Evolutionary conservation across 2,888 invertebrate genomes (phyloP).

Genomic region (Drosophila anomalata): DNA sequence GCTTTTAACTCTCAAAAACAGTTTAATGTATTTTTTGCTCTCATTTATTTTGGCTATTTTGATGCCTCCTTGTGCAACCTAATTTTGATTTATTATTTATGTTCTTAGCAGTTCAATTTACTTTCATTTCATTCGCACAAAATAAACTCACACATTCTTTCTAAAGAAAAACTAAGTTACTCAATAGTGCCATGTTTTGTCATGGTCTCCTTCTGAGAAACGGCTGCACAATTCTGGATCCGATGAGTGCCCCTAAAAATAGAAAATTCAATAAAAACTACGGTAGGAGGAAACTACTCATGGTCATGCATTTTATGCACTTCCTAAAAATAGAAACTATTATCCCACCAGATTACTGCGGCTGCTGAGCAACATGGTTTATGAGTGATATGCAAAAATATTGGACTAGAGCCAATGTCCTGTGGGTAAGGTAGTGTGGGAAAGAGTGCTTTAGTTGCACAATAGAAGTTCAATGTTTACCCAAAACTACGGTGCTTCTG

Average conservation of each 20-base stretch:
- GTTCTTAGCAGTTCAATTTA: background rate
- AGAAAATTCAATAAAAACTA: background rate
- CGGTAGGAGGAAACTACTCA: background rate
- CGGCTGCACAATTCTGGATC: background rate
- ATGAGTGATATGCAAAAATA: conserved; percentile 35
- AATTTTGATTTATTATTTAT: background rate
- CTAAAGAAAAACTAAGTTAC: background rate
- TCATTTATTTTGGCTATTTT: conserved; percentile 1
- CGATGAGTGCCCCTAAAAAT: background rate
- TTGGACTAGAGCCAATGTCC: background rate
- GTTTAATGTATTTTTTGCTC: conserved; percentile 13
- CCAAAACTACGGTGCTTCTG: background rate
- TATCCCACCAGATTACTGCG: conserved; percentile 1
- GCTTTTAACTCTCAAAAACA: background rate
- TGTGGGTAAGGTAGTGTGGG: conserved; percentile 47
- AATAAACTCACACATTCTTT: background rate
- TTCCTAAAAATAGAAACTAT: background rate
- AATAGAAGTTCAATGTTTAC: conserved; percentile 1
- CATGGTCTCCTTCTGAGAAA: background rate
- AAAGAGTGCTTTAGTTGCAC: conserved; percentile 3
- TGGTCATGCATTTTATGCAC: background rate
- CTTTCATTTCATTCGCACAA: too few species aligned
- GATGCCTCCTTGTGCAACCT: background rate
- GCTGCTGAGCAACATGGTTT: conserved; percentile 8
- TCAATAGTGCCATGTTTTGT: background rate